These are phyloP conservation scores for Lophochroa leadbeateri DNA, from an alignment of 2,113 vertebrate genomes.

Conservation along the genomic window DNA sequence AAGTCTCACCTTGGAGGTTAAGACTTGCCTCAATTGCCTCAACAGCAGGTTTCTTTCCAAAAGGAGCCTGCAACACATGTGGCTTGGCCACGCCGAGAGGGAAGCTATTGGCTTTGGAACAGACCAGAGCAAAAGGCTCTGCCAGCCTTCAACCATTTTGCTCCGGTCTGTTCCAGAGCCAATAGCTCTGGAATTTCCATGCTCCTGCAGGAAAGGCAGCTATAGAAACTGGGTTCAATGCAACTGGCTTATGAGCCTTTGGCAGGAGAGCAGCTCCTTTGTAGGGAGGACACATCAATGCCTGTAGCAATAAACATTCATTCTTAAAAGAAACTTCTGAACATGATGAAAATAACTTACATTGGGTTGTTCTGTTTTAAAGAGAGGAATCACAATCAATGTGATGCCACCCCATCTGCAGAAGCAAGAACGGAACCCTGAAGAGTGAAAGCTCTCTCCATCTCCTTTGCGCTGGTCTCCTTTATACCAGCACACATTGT, in stretches of 20 bases:
- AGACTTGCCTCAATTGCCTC: not conserved
- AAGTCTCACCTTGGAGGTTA: not conserved
- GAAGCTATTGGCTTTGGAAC: not conserved
- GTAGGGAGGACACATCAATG: not conserved
- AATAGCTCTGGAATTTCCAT: no score
- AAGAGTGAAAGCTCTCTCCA: not conserved
- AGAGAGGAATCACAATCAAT: rapidly evolving
- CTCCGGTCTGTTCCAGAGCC: no score
- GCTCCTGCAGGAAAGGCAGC: not conserved
- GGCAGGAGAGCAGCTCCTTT: not conserved
- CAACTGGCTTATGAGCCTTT: not conserved
- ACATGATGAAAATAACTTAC: not conserved
- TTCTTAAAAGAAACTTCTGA: not conserved
- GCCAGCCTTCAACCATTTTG: no score
- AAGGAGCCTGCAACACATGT: not conserved
- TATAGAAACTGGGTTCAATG: not conserved
- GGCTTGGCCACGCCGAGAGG: not conserved
- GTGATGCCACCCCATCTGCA: not conserved
- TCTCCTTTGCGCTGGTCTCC: not conserved
- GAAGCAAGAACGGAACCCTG: not conserved
- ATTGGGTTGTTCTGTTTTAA: not conserved
- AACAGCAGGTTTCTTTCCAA: not conserved
- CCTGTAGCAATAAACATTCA: not conserved
- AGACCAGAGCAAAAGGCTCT: not conserved
- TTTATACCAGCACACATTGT: not conserved